Base-by-base conservation (phyloP, 2,113 vertebrate species). In the Melanotaenia duboulayi region DNA sequence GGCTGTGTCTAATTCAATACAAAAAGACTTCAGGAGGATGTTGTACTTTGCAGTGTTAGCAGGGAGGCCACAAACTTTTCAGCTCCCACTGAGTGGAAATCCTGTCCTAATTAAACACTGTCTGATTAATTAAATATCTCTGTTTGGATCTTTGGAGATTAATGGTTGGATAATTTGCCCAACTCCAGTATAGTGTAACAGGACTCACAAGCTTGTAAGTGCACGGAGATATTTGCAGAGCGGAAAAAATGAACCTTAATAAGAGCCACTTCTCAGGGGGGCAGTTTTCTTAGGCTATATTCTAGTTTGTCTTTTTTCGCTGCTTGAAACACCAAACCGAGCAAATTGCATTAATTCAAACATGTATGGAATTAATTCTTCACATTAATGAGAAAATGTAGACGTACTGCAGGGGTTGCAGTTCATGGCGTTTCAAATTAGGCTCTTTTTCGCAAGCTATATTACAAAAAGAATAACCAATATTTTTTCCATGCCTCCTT, bases 1-100 rank as follows among this genome's bases (percentile, higher is more conserved):
- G 4, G n/a, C 65, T 63, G 62, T 63, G 50, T 71, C 66, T 78
- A 68, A 84, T 78, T 78, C 65, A 66, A 56, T 67, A 66, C 42
- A 52, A 25, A 71, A 73, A 81, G 71, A 76, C 71, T 76, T 78
- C 28, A 28, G 44, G 69, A 59, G 46, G n/a, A 20, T 65, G 25
- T 4, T 46, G 16, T 24, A 50, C 66, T 28, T 2, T 63, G 54
- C 44, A 20, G 42, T 22, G 24, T n/a, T 40, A 24, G 51, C 44
- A 44, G 49, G 2, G 1, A 71, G n/a, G 11, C 6, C 23, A 7
- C 9, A 11, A 1, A 12, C 24, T 24, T 66, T 48, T 58, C 17
- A 62, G 37, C 35, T 75, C 46, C 49, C 12, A 28, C 24, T 7
- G 22, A 73, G 20, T 19, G 46, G 35, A 59, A 56, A 52, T 42